Evolutionary conservation across 2,797 vertebrate species (phyloP).

Genomic region (Pampus argenteus): DNA sequence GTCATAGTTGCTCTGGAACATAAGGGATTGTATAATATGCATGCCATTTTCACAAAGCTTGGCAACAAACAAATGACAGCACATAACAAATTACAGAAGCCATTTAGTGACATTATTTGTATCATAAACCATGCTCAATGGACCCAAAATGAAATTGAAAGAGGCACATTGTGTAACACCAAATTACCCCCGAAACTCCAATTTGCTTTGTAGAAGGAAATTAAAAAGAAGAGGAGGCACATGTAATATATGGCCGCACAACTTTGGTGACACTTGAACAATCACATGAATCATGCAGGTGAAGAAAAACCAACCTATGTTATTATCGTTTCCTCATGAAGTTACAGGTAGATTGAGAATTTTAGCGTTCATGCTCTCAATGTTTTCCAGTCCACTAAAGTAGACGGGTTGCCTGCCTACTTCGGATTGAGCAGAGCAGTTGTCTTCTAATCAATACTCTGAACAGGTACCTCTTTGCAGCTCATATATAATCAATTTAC

Average conservation of each 20-base stretch:
- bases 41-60: conserved; percentile 49
- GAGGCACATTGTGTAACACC: conserved; percentile 18
- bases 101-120: conserved; percentile 59
- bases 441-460: conserved; percentile 60
- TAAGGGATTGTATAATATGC: conserved; percentile 56
- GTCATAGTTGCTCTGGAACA: conserved; percentile 54
- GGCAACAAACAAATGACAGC: conserved; percentile 54
- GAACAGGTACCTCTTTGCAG: conserved; percentile 51
- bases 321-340: conserved; percentile 1
- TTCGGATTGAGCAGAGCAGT: conserved; percentile 26
- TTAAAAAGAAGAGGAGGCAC: conserved; percentile 15
- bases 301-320: conserved; percentile 17
- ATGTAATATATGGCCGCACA: conserved; percentile 15
- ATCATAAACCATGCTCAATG: conserved; percentile 55
- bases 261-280: conserved; percentile 19
- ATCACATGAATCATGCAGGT: conserved; percentile 15
- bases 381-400: conserved; percentile 56
- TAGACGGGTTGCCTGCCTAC: conserved; percentile 26
- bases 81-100: conserved; percentile 58
- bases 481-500: conserved; percentile 68
- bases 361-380: background rate
- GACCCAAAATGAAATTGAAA: conserved; percentile 51
- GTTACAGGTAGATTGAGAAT: conserved; percentile 8
- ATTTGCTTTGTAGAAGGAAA: conserved; percentile 26
- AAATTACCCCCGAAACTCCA: conserved; percentile 49